Conservation (phyloP, 2,113 vertebrate genomes). For the Malurus elegans region DNA sequence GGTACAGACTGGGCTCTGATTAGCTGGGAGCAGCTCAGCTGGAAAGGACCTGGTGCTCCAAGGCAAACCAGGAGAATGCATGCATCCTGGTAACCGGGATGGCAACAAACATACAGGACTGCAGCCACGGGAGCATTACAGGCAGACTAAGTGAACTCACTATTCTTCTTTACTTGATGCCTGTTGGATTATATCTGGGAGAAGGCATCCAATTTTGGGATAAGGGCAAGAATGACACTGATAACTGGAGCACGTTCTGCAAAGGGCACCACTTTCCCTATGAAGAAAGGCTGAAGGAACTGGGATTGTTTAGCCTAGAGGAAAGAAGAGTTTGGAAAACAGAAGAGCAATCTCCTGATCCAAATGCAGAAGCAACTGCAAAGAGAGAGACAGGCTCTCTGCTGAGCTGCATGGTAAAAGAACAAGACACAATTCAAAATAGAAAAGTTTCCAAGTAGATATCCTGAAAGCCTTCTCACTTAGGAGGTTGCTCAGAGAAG, state of each 20-base stretch:
- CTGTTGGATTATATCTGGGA: not conserved
- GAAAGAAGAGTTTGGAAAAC: not conserved
- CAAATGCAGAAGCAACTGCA: not conserved
- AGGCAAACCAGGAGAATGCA: not conserved
- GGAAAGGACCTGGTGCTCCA: not conserved
- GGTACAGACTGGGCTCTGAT: not conserved
- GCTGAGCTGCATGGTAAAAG: not conserved
- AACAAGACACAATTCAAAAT: not conserved
- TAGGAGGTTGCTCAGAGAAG: not conserved
- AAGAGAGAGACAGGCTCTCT: not conserved
- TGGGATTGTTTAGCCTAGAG: not conserved
- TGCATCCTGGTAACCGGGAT: not conserved
- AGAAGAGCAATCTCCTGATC: not conserved
- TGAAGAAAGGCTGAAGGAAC: not conserved
- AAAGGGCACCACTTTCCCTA: not conserved
- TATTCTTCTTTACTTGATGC: fast-evolving
- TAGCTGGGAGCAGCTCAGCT: not conserved
- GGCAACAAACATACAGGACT: not conserved
- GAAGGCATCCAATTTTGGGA: not conserved
- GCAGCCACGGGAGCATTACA: not conserved
- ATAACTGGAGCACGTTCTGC: not conserved
- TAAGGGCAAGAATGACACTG: not conserved
- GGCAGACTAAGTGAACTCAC: not conserved
- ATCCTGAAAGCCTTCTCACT: not conserved
- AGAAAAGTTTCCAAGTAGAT: not conserved